Base-by-base conservation (phyloP, 1,140 invertebrate species). In the Dendroctonus valens region DNA sequence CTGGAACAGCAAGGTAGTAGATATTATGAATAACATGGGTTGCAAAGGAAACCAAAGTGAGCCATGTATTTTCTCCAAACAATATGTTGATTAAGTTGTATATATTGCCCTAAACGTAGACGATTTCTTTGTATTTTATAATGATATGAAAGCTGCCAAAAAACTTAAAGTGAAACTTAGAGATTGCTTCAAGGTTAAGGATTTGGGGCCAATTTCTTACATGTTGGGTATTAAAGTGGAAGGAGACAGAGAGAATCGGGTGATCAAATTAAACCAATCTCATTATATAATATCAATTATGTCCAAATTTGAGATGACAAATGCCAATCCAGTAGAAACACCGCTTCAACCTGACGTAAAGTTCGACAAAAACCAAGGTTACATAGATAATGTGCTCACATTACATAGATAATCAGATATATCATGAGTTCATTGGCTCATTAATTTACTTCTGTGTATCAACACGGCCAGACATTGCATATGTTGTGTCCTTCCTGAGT, bases 381-480 rank as follows among this genome's bases (percentile, higher is more conserved):
- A 14, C 12, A 51, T 48, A 51, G 26, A 14, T n/a, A 41, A 65
- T 12, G 46, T 72, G 12, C 59, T 62, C 44, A n/a, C n/a, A n/a
- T n/a, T n/a, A n/a, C n/a, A n/a, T n/a, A n/a, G n/a, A n/a, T n/a
- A n/a, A n/a, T n/a, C n/a, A n/a, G n/a, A n/a, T n/a, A n/a, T 81
- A 76, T 68, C 69, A 74, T 44, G 69, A 81, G 63, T 59, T 75
- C 11, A 72, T 81, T 48, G 77, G 79, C 26, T 61, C 51, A 41
- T 68, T 83, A n/a, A 58, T 81, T 54, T 80, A 77, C 74, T 39
- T 79, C 6, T 54, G 74, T 40, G 59, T 66, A 9, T 60, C 59
- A 6, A 76, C 76, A 7, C 53, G 81, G 54, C 80, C 79, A 42
- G 81, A 83, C 70, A 76, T 82, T 38, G 51, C 74, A 7, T 81